A percentile compares a stretch with the other conserved stretches of the same genome.
phyloP scores from a whole-genome alignment of 2,113 vertebrate genomes.

The Esox niger region DNA sequence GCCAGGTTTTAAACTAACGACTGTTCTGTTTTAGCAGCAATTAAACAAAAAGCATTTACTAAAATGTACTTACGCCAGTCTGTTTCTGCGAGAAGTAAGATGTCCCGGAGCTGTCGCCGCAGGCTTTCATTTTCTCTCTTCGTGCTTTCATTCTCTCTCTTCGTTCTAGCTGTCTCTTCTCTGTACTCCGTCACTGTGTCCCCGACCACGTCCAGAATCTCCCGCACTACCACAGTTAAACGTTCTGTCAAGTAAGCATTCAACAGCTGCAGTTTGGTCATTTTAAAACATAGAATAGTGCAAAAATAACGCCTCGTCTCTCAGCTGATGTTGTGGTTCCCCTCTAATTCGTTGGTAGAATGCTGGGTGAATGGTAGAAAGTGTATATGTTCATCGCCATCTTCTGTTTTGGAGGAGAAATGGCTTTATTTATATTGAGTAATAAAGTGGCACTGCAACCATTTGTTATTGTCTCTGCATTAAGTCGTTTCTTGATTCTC shows the following conservation, averaged over 20 bases:
- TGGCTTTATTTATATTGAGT: too few species aligned
- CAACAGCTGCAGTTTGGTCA: constrained; percentile 69
- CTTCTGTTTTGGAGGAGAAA: not conserved
- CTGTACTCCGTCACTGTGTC: constrained; percentile 72
- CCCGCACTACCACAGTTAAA: constrained; percentile 65
- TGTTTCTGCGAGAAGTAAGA: constrained; percentile 60
- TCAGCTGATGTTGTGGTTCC: not conserved
- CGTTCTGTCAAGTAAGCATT: constrained; percentile 70
- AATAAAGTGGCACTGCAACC: too few species aligned
- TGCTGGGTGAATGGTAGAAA: not conserved
- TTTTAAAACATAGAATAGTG: constrained; percentile 32
- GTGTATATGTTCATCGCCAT: constrained; percentile 1
- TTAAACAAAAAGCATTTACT: too few species aligned
- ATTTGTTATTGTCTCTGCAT: too few species aligned
- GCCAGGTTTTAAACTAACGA: too few species aligned
- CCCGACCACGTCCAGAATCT: constrained; percentile 72
- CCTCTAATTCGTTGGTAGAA: not conserved
- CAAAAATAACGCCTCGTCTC: not conserved
- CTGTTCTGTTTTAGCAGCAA: too few species aligned
- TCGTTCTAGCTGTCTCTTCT: constrained; percentile 67
- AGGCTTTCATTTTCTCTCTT: constrained; percentile 68
- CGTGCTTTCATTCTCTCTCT: constrained; percentile 66
- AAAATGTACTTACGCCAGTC: constrained; percentile 54
- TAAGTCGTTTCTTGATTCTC: too few species aligned
- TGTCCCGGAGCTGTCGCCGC: constrained; percentile 69